phyloP scores from a whole-genome alignment of 2,113 vertebrate genomes.

The Datnioides undecimradiatus region DNA sequence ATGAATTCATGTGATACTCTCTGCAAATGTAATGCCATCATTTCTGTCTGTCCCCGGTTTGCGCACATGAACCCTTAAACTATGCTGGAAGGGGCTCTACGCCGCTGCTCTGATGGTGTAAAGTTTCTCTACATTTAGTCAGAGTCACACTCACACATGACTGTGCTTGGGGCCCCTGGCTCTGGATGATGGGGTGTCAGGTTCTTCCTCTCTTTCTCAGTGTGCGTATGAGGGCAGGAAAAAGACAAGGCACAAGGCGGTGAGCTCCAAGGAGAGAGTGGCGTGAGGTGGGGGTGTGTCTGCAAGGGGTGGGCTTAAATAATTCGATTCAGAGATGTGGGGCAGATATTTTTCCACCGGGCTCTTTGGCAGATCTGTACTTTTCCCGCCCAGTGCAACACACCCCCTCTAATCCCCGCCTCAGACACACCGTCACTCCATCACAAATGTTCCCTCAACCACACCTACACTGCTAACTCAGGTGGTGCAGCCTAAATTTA shows the following conservation, averaged over 20 bases:
- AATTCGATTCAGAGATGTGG: constrained; percentile 37
- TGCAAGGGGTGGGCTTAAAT: not conserved
- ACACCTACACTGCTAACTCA: constrained; percentile 41
- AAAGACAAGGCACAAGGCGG: constrained; percentile 24
- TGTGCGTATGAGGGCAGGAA: constrained; percentile 41
- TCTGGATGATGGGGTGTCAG: constrained; percentile 69
- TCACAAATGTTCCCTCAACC: constrained; percentile 7
- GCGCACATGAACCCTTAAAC: constrained; percentile 9
- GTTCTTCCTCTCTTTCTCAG: constrained; percentile 61
- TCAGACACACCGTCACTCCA: not conserved
- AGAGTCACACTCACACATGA: constrained; percentile 61
- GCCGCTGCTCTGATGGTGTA: constrained; percentile 64
- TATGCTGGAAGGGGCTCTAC: constrained; percentile 20
- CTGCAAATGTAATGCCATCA: constrained; percentile 25
- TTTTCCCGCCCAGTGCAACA: constrained; percentile 6
- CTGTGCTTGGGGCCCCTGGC: constrained; percentile 63
- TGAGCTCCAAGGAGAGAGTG: constrained; percentile 31
- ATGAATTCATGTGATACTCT: constrained; percentile 51
- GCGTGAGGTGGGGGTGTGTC: constrained; percentile 53
- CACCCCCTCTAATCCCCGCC: constrained; percentile 32
- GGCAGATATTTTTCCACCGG: constrained; percentile 60
- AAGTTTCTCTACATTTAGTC: constrained; percentile 80
- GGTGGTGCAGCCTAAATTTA: constrained; percentile 72
- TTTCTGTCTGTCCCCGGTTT: not conserved
- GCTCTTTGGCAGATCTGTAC: constrained; percentile 16